phyloP scores from a whole-genome alignment of 2,888 invertebrate species.

The Nephrotoma appendiculata region DNA sequence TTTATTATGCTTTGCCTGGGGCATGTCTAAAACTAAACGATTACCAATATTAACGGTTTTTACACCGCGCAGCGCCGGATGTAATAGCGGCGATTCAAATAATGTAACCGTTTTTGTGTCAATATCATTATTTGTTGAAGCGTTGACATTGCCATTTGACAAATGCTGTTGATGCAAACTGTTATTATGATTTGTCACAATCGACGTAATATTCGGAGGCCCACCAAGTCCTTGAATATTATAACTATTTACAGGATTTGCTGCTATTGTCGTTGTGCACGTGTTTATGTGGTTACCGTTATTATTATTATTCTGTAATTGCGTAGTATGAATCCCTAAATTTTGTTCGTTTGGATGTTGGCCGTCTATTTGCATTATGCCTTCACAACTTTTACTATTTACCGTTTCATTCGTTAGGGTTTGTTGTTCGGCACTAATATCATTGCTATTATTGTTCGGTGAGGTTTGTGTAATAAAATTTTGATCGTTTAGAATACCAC shows the following conservation, averaged over 20 bases:
- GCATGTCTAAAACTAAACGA: slow-evolving; percentile 4
- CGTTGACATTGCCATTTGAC: slow-evolving; percentile 14
- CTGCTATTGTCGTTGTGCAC: background rate
- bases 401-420: background rate
- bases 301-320: background rate
- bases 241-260: background rate
- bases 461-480: background rate
- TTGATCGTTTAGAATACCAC: background rate
- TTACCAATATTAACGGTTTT: slow-evolving; percentile 38
- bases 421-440: background rate
- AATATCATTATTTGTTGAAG: slow-evolving; percentile 21
- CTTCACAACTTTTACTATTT: slow-evolving; percentile 1
- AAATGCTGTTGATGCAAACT: background rate
- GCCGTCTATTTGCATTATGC: background rate
- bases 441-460: background rate
- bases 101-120: slow-evolving; percentile 28
- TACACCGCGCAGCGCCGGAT: slow-evolving; percentile 52
- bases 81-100: slow-evolving; percentile 35
- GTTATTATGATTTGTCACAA: background rate
- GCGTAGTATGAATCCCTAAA: background rate
- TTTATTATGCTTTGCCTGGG: background rate
- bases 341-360: background rate
- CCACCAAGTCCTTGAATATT: background rate
- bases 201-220: background rate
- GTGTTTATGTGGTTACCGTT: background rate